Base-by-base conservation (phyloP, 2,888 invertebrate species). In the Ennomos erosarius region DNA sequence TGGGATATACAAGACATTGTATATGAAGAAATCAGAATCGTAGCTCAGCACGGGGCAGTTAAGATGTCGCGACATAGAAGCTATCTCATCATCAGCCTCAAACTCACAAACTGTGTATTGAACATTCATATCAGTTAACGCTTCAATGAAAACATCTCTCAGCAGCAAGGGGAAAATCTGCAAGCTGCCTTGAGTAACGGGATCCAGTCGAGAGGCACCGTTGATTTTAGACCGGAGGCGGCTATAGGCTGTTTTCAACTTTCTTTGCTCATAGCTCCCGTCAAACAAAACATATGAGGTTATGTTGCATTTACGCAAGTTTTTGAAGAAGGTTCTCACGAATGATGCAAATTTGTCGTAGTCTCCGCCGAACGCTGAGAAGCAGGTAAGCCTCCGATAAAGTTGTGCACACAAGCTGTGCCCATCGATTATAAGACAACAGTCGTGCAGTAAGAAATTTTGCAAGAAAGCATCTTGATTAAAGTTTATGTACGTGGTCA, bases 11-110 rank as follows among this genome's bases (percentile, higher is more conserved):
- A 93, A 85, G 0, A 97, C 95, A 85, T 97, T 96, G 84, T 96
- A 97, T 65, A 99, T 95, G 76, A 95, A 98, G 87, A 98, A 99
- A 87, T 99, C 99, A 0, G 98, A 98, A 85, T 99, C 99, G 70
- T 96, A 97, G 75, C 98, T 98, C 4, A 99, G 82, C 1, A 99
- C 96, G 0, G 98, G 98, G 73, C 98, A 98, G 39, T 95, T 91
- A 1, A 98, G 88, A 55, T 94, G 92, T 65, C 95, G 94, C 0
- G 98, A 97, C 68, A 98, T 84, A 0, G 95, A 95, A 0, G 98
- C 98, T 54, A 98, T 95, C 75, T 97, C 96, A 69, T 95, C 95
- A 81, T 99, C 99, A 1, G 98, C 98, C 85, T 99, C 99, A 82
- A 96, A 97, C 68, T 96, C 94, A 76, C 97, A 96, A 51, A 96